phyloP scores from a whole-genome alignment of 2,888 invertebrate species.

The Candidula unifasciata region DNA sequence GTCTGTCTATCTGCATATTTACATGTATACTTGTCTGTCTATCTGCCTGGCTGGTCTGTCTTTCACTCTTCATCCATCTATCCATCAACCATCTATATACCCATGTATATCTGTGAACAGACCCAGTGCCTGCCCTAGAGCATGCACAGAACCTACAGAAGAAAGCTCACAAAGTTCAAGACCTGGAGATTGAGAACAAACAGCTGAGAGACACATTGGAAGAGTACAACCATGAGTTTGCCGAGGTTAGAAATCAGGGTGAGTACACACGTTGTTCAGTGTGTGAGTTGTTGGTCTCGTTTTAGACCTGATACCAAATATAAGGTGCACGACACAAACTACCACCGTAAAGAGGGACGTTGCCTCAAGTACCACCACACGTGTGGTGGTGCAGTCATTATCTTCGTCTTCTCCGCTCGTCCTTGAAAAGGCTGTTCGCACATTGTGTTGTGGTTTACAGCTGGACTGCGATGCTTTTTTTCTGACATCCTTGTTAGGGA shows the following conservation, averaged over 20 bases:
- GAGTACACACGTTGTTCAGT: constrained; percentile 17
- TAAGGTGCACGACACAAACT: too few species aligned
- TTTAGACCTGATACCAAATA: too few species aligned
- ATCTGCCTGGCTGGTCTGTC: not conserved
- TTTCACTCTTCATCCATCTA: not conserved
- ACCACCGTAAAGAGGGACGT: too few species aligned
- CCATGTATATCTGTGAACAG: constrained; percentile 64
- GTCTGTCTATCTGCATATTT: too few species aligned
- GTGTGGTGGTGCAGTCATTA: too few species aligned
- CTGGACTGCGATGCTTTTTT: too few species aligned
- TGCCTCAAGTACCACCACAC: too few species aligned
- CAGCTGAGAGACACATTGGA: constrained; percentile 79
- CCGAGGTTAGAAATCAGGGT: constrained; percentile 81
- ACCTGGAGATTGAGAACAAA: constrained; percentile 80
- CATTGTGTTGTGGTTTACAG: too few species aligned
- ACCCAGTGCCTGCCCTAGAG: constrained; percentile 79
- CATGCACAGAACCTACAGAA: constrained; percentile 78
- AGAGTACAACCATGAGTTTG: constrained; percentile 80
- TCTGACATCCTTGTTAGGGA: too few species aligned
- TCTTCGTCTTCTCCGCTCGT: too few species aligned
- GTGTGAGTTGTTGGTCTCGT: too few species aligned
- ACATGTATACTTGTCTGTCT: not conserved
- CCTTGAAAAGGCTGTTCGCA: too few species aligned
- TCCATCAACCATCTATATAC: not conserved
- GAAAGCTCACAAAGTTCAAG: constrained; percentile 77